Evolutionary conservation across 2,797 vertebrate genomes (phyloP), one percentile per base, ranked within the genome.

Genomic region (Chaenodraco wilsoni): DNA sequence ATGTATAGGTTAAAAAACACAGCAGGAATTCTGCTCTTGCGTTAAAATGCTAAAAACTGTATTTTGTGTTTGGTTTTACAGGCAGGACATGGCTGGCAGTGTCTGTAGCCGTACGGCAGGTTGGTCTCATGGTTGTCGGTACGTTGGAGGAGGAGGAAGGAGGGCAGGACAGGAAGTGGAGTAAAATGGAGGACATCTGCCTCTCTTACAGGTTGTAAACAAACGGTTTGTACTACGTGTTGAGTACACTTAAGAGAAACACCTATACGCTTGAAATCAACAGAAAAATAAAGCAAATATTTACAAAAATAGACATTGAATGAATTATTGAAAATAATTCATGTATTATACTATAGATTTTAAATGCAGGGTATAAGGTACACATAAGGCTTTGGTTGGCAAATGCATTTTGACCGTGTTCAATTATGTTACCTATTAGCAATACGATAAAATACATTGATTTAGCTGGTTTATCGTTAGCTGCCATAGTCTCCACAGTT

Each of bases 71-170:
- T 52, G 79, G 69, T 70, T 81, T 90, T 43, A 90, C 82, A 92
- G 89, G 88, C 89, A 89, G 84, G 75, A 88, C 87, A 73, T 86
- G 85, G 88, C 88, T 90, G 91, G 89, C 92, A 91, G 89, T 92
- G 92, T 85, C 88, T 90, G 81, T 90, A 91, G 90, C 90, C 79
- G 60, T 72, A 45, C 75, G 83, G 57, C 8, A 74, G 86, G 6
- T 92, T 91, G 91, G 16, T 93, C 82, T 90, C 52, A 55, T 79
- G 92, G 90, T 87, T 92, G 78, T 48, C 69, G 68, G 75, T 16
- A 14, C 31, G 19, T 69, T 65, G 23, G 49, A 11, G 63, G 3
- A 6, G 43, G 67, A 60, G 69, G 75, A 56, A 45, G 61, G 60
- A 62, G 71, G 80, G 73, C 51, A 23, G 57, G 9, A 11, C n/a